Base-by-base conservation (phyloP, 2,888 invertebrate genomes). In the Meloe dianella region DNA sequence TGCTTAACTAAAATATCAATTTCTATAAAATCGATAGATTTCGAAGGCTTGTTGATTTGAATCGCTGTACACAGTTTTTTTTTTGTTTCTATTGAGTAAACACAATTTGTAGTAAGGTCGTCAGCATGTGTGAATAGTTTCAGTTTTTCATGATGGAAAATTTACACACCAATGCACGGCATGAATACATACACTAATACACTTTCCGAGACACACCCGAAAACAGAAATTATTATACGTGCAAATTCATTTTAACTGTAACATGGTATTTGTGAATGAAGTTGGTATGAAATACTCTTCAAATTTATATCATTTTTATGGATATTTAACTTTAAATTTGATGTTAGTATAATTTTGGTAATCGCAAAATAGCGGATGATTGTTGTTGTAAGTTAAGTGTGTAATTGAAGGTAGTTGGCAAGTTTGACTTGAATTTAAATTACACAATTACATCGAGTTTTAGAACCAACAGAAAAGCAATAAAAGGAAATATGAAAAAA, bases 401-500 rank as follows among this genome's bases (percentile, higher is more conserved):
- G 24, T 27, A 54, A 54, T 27, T 54, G 54, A 54, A 54, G 54
- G 24, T 12, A 54, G 54, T 54, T 54, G 54, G 54, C 54, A 24
- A 54, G 14, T 54, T 27, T 27, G n/a, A 54, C 54, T n/a, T 54
- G 54, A 54, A 54, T 54, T 24, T n/a, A 54, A 54, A 54, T 27
- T 51, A 12, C 22, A 51, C 22, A 22, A 22, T 51, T 54, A 54
- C 27, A 54, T 14, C 5, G 12, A 54, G 27, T 4, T 54, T 6
- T 54, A 24, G 27, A 27, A 54, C 14, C 54, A 54, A 54, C 54
- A 27, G 27, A 12, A 54, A 54, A 54, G 54, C 54, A 54, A 54
- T 27, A 54, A 54, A 54, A 54, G 12, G 10, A 54, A 54, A 27
- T 24, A 54, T 54, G 14, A 61, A 64, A 57, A 38, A 61, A 29